Evolutionary conservation across 53 echinoderm and acorn worm species (phyloP), one percentile per base, ranked within the genome.

Genomic region (Stichopus horrens): DNA sequence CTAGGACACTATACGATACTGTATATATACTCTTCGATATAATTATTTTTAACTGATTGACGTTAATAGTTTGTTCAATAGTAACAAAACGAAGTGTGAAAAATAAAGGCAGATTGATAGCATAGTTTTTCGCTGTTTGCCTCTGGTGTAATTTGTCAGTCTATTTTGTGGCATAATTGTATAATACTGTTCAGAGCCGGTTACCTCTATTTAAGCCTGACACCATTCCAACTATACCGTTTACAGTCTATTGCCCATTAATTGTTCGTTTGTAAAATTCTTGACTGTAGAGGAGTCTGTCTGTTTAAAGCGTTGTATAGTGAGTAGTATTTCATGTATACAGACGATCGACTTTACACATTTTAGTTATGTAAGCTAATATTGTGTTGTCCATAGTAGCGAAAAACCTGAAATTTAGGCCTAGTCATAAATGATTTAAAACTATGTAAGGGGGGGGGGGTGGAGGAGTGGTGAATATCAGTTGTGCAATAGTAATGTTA

Each of bases 91-190:
- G 2, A 56, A 81, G 81, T 81, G 81, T 22, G 58, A 79, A 54
- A 81, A 81, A 81, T 81, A 81, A 81, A 81, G 58, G 56, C 81
- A 81, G 56, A 81, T 81, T 81, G 20, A 81, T 21, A 81, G 53
- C 54, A 54, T 79, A 79, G 5, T 54, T 10, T n/a, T 81, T 20
- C 21, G n/a, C 20, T 81, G 52, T 81, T 81, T 21, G 21, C 56
- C 8, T 71, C 71, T 81, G 20, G 81, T 81, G 57, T 81, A 81
- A 81, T 81, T 81, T 81, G 81, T 81, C 81, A 81, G 8, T 7
- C 57, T 57, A 57, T 81, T 81, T 81, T 81, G 81, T 81, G 57
- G n/a, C 21, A 57, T 81, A 58, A 81, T 81, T 81, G 57, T 81
- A 81, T 54, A 22, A 81, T 57, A 22, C 19, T 81, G 21, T 81